Evolutionary conservation across 2,888 invertebrate species (phyloP), one percentile per base, ranked within the genome.

Genomic region (Drosophila subquinaria): DNA sequence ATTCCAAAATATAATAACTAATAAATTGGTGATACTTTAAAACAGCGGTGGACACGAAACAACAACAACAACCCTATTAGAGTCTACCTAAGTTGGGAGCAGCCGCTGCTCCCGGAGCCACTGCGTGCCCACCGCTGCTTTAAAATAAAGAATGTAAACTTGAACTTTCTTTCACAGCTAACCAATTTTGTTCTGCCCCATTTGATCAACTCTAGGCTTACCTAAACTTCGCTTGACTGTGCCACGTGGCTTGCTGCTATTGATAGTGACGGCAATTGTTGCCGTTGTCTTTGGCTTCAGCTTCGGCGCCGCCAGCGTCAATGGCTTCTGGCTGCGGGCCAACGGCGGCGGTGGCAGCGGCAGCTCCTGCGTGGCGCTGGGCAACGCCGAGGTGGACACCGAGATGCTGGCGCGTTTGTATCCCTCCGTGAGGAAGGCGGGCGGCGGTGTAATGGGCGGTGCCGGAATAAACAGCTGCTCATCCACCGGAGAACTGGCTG

Each of bases 401-500:
- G 91, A 89, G 36, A 92, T 89, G 66, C 90, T 82, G 36, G 90
- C 81, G 20, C 92, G 88, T 80, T 94, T 94, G 86, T 95, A 95
- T 45, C 95, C 95, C 27, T 94, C 94, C 4, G 95, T 94, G 57
- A 95, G 92, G 88, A 95, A 95, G 64, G 95, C 95, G 9, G 95
- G 95, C 15, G 95, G 95, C 30, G 95, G 95, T 35, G 95, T 95
- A 76, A 95, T 95, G 33, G 95, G 95, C 33, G 94, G 94, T 73
- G 94, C 95, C 56, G 93, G 93, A 59, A 92, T 89, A 33, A 82
- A 89, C 57, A 90, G 74, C 43, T 91, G 76, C 36, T 91, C 91
- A 51, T 86, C 86, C 40, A 91, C 90, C 8, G 91, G 91, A 4
- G 91, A 90, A 47, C 90, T 88, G 45, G 91, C 90, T 4, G 89